These are phyloP conservation scores for Gadus macrocephalus DNA, from an alignment of 2,113 vertebrate species.

Conservation along the genomic window DNA sequence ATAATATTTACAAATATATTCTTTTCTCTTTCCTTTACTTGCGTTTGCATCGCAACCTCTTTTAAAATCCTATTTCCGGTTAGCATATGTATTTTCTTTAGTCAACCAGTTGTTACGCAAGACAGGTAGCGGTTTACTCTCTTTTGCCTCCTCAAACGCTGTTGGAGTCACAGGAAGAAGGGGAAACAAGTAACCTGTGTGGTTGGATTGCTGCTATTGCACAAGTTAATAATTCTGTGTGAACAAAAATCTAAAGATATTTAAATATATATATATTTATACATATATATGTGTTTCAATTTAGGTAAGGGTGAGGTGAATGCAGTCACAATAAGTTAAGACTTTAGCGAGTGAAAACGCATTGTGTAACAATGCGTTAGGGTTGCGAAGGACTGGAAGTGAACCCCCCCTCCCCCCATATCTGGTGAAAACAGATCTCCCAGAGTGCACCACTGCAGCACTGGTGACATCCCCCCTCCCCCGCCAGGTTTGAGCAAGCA, in stretches of 20 bases:
- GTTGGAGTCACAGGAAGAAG: no score
- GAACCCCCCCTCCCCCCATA: no score
- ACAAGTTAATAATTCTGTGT: background rate
- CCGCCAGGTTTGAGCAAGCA: no score
- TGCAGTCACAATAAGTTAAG: constrained; percentile 38
- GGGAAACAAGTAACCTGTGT: background rate
- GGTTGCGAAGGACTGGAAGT: no score
- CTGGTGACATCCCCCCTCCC: no score
- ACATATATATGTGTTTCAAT: background rate
- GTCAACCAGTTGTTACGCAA: no score
- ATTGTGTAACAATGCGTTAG: no score
- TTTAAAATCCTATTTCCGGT: constrained; percentile 12
- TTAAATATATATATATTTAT: background rate
- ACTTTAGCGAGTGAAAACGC: background rate
- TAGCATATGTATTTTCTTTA: no score
- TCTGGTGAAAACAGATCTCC: no score
- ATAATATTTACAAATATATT: constrained; percentile 51
- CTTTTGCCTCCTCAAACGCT: no score
- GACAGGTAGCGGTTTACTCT: no score
- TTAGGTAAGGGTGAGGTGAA: background rate
- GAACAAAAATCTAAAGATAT: background rate
- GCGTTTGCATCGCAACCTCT: background rate
- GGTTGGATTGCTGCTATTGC: background rate
- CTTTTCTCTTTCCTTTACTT: constrained; percentile 18
- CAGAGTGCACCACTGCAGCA: no score